Evolutionary conservation across 2,888 invertebrate species (phyloP).

Genomic region (Archaeoteleia sp.): DNA sequence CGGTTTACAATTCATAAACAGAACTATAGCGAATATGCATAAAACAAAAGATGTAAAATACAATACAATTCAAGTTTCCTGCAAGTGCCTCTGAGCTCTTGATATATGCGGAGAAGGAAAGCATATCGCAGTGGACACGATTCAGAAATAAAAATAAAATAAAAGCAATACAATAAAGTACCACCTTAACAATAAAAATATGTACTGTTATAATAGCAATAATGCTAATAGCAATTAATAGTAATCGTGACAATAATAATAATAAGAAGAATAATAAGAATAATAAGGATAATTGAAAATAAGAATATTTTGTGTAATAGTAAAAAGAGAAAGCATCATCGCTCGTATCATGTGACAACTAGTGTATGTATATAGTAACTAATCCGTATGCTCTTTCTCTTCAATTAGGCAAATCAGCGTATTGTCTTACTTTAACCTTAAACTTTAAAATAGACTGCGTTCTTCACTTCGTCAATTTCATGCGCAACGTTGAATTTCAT

Average conservation of each 20-base stretch:
- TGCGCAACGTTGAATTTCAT: too few relatives aligned
- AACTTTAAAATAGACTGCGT: slow-evolving; percentile 8
- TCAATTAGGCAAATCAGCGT: slow-evolving; percentile 44
- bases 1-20: too few relatives aligned
- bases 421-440: slow-evolving; percentile 43
- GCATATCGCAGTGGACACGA: slow-evolving; percentile 42
- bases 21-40: too few relatives aligned
- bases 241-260: slow-evolving; percentile 41
- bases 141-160: slow-evolving; percentile 33
- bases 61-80: too few relatives aligned
- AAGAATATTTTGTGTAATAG: slow-evolving; percentile 15
- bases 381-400: slow-evolving; percentile 53
- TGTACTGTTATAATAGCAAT: slow-evolving; percentile 36
- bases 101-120: slow-evolving; percentile 28
- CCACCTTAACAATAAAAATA: slow-evolving; percentile 47
- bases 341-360: slow-evolving; percentile 56
- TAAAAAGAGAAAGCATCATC: slow-evolving; percentile 53
- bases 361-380: slow-evolving; percentile 58
- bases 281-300: too few relatives aligned
- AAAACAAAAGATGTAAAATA: too few relatives aligned
- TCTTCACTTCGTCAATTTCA: slow-evolving; percentile 16
- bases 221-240: slow-evolving; percentile 43
- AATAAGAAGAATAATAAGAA: too few relatives aligned
- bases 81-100: slow-evolving; percentile 5
- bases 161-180: slow-evolving; percentile 51